Percentiles rank a stretch among this genome's conserved stretches.
Conservation (phyloP, 1,140 invertebrate species). For the Probaryconus sp. region DNA sequence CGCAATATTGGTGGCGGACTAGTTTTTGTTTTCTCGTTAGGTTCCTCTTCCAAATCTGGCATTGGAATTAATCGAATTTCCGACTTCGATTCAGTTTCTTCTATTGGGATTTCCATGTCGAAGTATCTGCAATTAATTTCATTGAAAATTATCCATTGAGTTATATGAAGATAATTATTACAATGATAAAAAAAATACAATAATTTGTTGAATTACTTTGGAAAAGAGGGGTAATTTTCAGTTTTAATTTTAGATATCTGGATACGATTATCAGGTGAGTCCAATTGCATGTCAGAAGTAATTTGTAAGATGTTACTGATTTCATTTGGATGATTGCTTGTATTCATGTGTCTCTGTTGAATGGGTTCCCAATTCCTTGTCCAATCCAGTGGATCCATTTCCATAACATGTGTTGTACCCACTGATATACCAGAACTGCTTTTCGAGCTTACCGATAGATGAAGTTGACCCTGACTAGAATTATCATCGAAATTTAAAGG, state of each 20-base stretch:
- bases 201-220: slow-evolving; percentile 64
- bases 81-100: slow-evolving; percentile 69
- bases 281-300: slow-evolving; percentile 50
- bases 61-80: slow-evolving; percentile 78
- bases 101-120: slow-evolving; percentile 71
- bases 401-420: slow-evolving; percentile 55
- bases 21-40: slow-evolving; percentile 67
- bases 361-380: slow-evolving; percentile 68
- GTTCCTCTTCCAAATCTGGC: slow-evolving; percentile 76
- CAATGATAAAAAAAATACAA: slow-evolving; percentile 8
- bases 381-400: slow-evolving; percentile 71
- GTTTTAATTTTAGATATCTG: slow-evolving; percentile 55
- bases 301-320: slow-evolving; percentile 59
- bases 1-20: slow-evolving; percentile 75
- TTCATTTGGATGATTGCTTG: slow-evolving; percentile 36
- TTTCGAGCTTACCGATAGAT: slow-evolving; percentile 40
- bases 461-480: slow-evolving; percentile 59
- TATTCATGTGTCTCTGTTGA: slow-evolving; percentile 57
- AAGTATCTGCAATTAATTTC: slow-evolving; percentile 71
- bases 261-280: slow-evolving; percentile 64
- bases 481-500: slow-evolving; percentile 63
- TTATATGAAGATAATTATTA: not conserved
- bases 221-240: slow-evolving; percentile 68
- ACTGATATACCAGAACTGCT: slow-evolving; percentile 38
- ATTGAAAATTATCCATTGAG: not conserved